A percentile compares a stretch with the other conserved stretches of the same genome.
Evolutionary conservation across 2,888 invertebrate species (phyloP).

Genomic region (Eugnorisma glareosa): DNA sequence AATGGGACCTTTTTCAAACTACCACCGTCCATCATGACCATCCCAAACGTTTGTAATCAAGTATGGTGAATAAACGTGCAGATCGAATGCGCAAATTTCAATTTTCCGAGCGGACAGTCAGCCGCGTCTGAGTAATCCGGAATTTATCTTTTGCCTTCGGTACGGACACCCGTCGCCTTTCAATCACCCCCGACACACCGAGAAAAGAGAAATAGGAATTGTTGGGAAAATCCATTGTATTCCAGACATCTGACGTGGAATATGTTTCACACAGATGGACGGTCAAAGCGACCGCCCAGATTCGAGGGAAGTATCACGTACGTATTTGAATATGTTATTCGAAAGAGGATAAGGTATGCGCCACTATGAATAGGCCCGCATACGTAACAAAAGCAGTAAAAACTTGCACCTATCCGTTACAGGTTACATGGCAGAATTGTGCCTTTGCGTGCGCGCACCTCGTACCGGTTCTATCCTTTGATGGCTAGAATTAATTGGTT

Average conservation of each 20-base stretch:
- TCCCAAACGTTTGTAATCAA: conserved; percentile 71
- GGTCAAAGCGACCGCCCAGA: conserved; percentile 57
- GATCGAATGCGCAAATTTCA: conserved; percentile 77
- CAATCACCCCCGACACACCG: conserved; percentile 78
- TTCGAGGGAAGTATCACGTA: conserved; percentile 48
- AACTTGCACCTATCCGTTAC: conserved; percentile 81
- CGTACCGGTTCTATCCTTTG: conserved; percentile 79
- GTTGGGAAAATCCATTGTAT: conserved; percentile 71
- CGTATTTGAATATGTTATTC: conserved; percentile 54
- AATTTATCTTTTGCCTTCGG: conserved; percentile 81
- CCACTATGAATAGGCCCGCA: conserved; percentile 37
- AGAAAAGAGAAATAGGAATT: conserved; percentile 73
- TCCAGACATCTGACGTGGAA: conserved; percentile 69
- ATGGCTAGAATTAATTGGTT: conserved; percentile 72
- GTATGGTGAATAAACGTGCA: conserved; percentile 57
- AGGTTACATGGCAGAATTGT: conserved; percentile 79
- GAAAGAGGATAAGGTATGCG: conserved; percentile 38
- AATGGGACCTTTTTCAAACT: not conserved
- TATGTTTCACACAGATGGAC: conserved; percentile 64
- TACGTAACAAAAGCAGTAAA: conserved; percentile 75
- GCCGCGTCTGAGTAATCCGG: conserved; percentile 79
- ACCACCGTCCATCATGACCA: conserved; percentile 62
- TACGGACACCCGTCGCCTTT: conserved; percentile 80
- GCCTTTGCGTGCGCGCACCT: conserved; percentile 72
- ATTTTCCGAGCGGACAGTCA: conserved; percentile 83